Base-by-base conservation (phyloP, 1,140 invertebrate species). In the Drosophila micromelanica region DNA sequence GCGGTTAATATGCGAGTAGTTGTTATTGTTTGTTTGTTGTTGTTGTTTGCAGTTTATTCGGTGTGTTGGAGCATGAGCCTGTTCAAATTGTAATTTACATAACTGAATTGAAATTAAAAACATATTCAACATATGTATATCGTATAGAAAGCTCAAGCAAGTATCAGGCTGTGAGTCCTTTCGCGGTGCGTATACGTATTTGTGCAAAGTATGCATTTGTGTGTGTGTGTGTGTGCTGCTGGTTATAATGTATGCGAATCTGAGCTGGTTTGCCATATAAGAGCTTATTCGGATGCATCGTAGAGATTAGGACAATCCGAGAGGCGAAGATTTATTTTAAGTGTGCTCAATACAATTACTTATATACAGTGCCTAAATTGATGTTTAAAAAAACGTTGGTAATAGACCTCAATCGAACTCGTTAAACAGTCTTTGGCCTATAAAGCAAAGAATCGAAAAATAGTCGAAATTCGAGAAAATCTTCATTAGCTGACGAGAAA, bases 61-160 rank as follows among this genome's bases (percentile, higher is more conserved):
- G 81, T 86, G 81, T 87, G 81, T 87, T 82, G 81, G 82, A 87
- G 78, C 82, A 86, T 87, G 82, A 87, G 82, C 78, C 69, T 68
- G 57, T 55, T 77, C 59, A 65, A 64, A 72, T 73, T 76, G 68
- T 45, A 64, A 60, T 76, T 48, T 73, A 73, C 71, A 85, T 38
- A 60, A 71, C 56, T 35, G 40, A 57, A 64, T 63, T 13, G 46
- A 65, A 48, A 68, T 49, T 54, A 69, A 46, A 60, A 62, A 45
- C 51, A 43, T 42, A 63, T 67, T 52, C 32, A 40, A 56, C 23
- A 64, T 46, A 9, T 60, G 38, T 23, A 12, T 55, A 35, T 48
- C 6, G 52, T 57, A 13, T 27, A 27, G 23, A 56, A 48, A 52
- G 46, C 63, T 56, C 42, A 69, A 64, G 60, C 71, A 64, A 74